Percentiles rank a stretch among this genome's conserved stretches.
Evolutionary conservation across 2,797 vertebrate genomes (phyloP).

Genomic region (Clarias fuscus): DNA sequence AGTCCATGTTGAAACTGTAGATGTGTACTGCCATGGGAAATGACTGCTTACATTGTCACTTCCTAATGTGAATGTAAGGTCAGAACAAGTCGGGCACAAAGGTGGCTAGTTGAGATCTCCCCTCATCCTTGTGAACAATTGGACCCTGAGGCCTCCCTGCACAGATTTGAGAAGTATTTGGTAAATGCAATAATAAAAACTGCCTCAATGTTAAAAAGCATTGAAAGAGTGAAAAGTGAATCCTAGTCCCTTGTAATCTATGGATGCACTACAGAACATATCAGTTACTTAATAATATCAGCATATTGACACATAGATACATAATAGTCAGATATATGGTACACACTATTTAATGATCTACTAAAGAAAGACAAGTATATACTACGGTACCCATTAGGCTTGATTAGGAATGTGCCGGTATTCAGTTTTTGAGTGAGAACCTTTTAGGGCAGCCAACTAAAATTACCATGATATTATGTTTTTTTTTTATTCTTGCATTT

Average conservation of each 20-base stretch:
- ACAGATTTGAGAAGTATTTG: slow-evolving; percentile 41
- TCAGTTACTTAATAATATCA: slow-evolving; percentile 71
- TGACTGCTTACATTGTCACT: neutral
- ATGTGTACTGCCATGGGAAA: neutral
- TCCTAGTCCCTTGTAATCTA: slow-evolving; percentile 57
- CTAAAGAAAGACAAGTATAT: slow-evolving; percentile 67
- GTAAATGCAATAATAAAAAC: slow-evolving; percentile 57
- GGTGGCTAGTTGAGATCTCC: neutral
- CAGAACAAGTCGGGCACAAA: neutral
- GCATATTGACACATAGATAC: slow-evolving; percentile 67
- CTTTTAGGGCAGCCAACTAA: neutral
- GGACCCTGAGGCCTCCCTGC: slow-evolving; percentile 38
- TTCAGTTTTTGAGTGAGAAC: neutral
- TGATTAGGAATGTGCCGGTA: slow-evolving; percentile 52
- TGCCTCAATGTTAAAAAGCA: slow-evolving; percentile 24
- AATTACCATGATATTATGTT: neutral
- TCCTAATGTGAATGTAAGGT: slow-evolving; percentile 13
- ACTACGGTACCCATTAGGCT: slow-evolving; percentile 70
- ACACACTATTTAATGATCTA: slow-evolving; percentile 70
- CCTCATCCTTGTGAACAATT: slow-evolving; percentile 32
- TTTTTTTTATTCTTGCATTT: neutral
- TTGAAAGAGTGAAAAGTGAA: slow-evolving; percentile 52
- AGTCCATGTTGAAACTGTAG: neutral
- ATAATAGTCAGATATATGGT: slow-evolving; percentile 64
- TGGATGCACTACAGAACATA: slow-evolving; percentile 74